A percentile compares a stretch with the other conserved stretches of the same genome.
These are phyloP conservation scores for Saxidomus purpurata DNA, from an alignment of 1,140 invertebrate genomes.

Conservation along the genomic window DNA sequence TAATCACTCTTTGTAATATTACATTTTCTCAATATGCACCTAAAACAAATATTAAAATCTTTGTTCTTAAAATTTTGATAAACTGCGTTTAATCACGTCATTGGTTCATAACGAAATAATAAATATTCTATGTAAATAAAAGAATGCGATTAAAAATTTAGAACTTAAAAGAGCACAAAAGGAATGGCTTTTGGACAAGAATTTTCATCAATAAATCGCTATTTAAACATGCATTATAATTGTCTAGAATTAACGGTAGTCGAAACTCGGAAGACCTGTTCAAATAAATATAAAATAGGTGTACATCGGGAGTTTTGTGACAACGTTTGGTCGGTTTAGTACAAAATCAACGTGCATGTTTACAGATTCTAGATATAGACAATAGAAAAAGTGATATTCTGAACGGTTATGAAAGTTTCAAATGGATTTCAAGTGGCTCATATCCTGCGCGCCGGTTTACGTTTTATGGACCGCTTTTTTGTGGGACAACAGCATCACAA, in stretches of 20 bases:
- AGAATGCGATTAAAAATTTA: background rate
- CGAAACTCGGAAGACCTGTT: background rate
- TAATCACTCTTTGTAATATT: too few species aligned
- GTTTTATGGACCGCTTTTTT: background rate
- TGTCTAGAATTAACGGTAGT: background rate
- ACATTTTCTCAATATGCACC: too few species aligned
- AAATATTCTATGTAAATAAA: background rate
- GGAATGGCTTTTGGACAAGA: background rate
- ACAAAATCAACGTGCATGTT: background rate
- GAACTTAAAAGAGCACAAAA: background rate
- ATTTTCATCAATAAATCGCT: constrained; percentile 1
- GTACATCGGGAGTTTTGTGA: background rate
- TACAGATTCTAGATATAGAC: background rate
- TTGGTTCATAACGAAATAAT: background rate
- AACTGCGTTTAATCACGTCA: background rate
- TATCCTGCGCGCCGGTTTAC: background rate
- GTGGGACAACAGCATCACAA: too few species aligned
- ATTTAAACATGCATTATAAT: background rate
- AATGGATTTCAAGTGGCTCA: constrained; percentile 14
- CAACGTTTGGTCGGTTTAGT: background rate
- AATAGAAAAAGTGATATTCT: background rate
- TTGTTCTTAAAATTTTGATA: too few species aligned
- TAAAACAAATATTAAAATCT: too few species aligned
- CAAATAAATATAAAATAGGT: constrained; percentile 3
- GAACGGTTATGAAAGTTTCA: background rate